These are phyloP conservation scores for Podilymbus podiceps DNA, from an alignment of 2,113 vertebrate genomes.

Conservation along the genomic window DNA sequence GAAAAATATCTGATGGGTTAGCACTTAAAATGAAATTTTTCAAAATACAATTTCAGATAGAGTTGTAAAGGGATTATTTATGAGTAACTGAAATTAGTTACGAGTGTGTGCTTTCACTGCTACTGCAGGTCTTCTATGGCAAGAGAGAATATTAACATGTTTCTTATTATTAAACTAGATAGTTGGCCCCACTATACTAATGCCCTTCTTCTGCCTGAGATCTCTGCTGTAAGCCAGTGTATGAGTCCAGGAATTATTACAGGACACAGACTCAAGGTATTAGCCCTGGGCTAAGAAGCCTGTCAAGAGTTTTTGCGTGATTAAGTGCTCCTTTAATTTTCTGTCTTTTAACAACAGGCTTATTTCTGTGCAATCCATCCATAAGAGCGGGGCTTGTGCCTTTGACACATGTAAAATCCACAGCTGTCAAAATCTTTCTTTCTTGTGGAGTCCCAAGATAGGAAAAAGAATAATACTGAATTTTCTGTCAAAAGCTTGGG, in stretches of 20 bases:
- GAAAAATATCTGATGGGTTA: neutral
- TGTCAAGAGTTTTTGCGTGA: neutral
- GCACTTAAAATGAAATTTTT: neutral
- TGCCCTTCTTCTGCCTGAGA: neutral
- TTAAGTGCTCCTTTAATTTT: neutral
- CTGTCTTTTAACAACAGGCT: neutral
- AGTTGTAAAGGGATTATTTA: neutral
- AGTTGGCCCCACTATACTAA: neutral
- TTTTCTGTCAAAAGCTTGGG: neutral
- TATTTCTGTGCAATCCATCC: neutral
- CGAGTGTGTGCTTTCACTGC: neutral
- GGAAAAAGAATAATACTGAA: neutral
- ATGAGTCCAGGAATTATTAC: neutral
- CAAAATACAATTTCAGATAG: neutral
- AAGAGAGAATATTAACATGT: neutral
- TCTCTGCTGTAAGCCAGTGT: neutral
- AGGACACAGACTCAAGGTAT: neutral
- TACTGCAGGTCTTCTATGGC: neutral
- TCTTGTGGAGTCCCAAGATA: neutral
- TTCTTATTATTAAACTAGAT: neutral
- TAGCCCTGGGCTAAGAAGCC: neutral
- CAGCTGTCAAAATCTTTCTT: conserved; percentile 16
- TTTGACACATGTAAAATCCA: neutral
- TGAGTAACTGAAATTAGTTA: neutral
- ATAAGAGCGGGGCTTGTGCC: neutral